Base-by-base conservation (phyloP, 2,888 invertebrate species). In the Tholera decimalis region DNA sequence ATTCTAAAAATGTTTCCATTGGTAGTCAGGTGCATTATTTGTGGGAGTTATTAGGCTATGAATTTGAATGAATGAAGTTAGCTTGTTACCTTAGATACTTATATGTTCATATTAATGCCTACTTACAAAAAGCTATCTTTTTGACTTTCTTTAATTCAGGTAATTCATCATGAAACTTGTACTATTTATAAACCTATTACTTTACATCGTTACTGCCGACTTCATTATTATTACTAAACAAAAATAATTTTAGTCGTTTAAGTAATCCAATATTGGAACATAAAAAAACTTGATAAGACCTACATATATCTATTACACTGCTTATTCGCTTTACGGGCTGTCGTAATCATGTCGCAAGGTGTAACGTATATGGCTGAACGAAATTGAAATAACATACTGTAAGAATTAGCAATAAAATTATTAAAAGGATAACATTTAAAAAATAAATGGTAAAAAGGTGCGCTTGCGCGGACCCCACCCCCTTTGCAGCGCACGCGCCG, bases 401-500 rank as follows among this genome's bases (percentile, higher is more conserved):
- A 63, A 58, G 28, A 58, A 61, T 78, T 51, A 58, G 15, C 39
- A 60, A 57, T 57, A 57, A 57, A 62, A 53, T 7, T 39, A 69
- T 59, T 53, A 56, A 59, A 67, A 68, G 22, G 30, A 62, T 67
- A 65, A 61, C 30, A 35, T 33, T 61, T 54, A 53, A 74, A 72
- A 78, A 71, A 77, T 59, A 6, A 44, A 54, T 30, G 22, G 9
- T 51, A 80, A 82, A 83, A 79, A 82, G 76, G 60, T 68, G 79
- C 75, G 80, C 83, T 73, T 77, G 83, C 80, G 72, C 70, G 9
- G 57, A 39, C 77, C 65, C 56, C 65, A 47, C 74, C 73, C 79
- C 62, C 47, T 60, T 58, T 37, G 57, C 39, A 72, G 83, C 77
- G 83, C 86, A 85, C 85, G 83, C 76, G 85, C 80, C 82, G 79